Evolutionary conservation across 2,888 invertebrate genomes (phyloP).

Genomic region (Dendrolimus houi): DNA sequence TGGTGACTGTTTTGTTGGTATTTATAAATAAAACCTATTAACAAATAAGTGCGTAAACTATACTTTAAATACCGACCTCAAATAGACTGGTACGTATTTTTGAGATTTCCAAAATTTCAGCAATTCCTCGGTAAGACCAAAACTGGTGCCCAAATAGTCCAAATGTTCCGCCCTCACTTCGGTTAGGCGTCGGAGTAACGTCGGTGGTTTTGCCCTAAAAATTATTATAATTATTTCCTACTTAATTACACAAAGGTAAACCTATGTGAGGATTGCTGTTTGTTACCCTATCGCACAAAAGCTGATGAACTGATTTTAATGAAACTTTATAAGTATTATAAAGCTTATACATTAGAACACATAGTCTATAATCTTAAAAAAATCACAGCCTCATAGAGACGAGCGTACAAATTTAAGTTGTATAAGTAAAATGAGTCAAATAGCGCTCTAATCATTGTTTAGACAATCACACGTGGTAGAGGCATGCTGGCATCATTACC

Average conservation of each 20-base stretch:
- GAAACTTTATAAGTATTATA: background rate
- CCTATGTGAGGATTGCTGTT: no score
- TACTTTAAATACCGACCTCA: conserved; percentile 75
- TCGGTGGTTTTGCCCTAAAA: conserved; percentile 84
- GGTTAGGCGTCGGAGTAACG: conserved; percentile 88
- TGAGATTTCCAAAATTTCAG: conserved; percentile 92
- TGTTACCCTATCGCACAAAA: no score
- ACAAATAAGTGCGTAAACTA: background rate
- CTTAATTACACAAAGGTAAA: no score
- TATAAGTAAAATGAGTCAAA: no score
- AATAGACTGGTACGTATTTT: conserved; percentile 92
- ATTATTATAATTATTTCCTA: no score
- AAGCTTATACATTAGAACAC: background rate
- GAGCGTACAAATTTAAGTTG: background rate
- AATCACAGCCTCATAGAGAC: no score
- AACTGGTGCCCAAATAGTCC: conserved; percentile 97
- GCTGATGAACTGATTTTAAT: no score
- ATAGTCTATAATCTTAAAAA: background rate
- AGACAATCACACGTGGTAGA: no score
- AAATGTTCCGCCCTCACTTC: conserved; percentile 91
- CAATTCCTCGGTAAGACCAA: conserved; percentile 91
- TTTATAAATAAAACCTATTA: background rate
- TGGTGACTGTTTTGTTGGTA: no score
- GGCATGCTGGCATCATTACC: no score
- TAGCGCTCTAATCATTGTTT: no score